Evolutionary conservation across 2,113 vertebrate genomes (phyloP), one percentile per base, ranked within the genome.

Genomic region (Zosterops hypoxanthus): DNA sequence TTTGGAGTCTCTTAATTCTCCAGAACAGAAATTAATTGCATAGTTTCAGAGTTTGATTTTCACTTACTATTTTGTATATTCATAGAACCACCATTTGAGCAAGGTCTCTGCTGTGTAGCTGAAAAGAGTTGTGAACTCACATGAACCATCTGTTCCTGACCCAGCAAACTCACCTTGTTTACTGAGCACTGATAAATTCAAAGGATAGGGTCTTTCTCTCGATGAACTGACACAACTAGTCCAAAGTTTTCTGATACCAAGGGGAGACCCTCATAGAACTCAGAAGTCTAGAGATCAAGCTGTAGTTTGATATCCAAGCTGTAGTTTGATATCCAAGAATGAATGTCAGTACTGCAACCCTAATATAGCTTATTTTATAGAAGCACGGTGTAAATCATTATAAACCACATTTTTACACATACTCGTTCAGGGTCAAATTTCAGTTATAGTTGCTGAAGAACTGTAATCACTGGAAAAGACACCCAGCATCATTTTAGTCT

Each of bases 1-100:
- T 44, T 50, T 92, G 72, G 65, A 84, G 85, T 86, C 68, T 93
- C 49, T 96, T 86, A 96, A 52, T 96, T 96, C 95, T 90, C 80
- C 3, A 33, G 94, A 96, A 94, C 0, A 63, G 83, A 97, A 93
- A 92, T 82, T 61, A 71, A 93, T 71, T 68, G 31, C 33, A 68
- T 42, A 14, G 76, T 93, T 96, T 95, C 94, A 55, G 65, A 88
- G 60, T 82, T 16, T 71, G 60, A 93, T 86, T 92, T 96, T 90
- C 82, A 93, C 52, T 86, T 95, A 69, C 53, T 86, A 46, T 76
- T 88, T 6, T 6, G 8, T 0, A 1, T 68, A 56, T 94, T 96
- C 44, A 3, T 73, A 78, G 85, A 95, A 94, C 50, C 20, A 23
- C 24, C 15, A 44, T 81, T 65, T 73, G 28, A 86, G 55, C 55